phyloP scores from a whole-genome alignment of 1,140 invertebrate genomes.

The Diabrotica undecimpunctata region DNA sequence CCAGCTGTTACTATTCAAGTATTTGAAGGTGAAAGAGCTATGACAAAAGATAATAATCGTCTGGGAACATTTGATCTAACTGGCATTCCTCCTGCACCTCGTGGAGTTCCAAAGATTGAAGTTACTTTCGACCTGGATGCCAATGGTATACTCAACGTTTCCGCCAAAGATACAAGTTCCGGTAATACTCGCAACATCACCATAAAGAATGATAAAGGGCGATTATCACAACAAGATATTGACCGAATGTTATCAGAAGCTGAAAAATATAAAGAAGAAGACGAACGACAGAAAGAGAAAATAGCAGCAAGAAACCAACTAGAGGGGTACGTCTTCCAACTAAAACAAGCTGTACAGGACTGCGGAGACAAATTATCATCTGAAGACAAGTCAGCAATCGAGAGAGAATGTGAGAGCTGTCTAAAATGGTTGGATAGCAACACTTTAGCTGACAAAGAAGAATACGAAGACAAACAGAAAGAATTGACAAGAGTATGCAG shows the following conservation, averaged over 20 bases:
- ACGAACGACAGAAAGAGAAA: slow-evolving; percentile 64
- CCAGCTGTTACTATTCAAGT: slow-evolving; percentile 67
- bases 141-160: slow-evolving; percentile 68
- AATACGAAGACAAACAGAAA: slow-evolving; percentile 35
- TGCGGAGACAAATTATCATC: slow-evolving; percentile 49
- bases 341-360: slow-evolving; percentile 57
- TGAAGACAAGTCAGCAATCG: slow-evolving; percentile 43
- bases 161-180: slow-evolving; percentile 54
- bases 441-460: slow-evolving; percentile 47
- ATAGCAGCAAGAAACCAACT: slow-evolving; percentile 59
- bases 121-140: slow-evolving; percentile 69
- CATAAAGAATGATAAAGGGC: slow-evolving; percentile 81
- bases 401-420: slow-evolving; percentile 49
- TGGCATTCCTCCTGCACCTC: slow-evolving; percentile 55
- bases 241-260: slow-evolving; percentile 74
- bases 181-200: slow-evolving; percentile 63
- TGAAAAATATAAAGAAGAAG: slow-evolving; percentile 61
- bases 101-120: slow-evolving; percentile 65
- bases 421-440: slow-evolving; percentile 57
- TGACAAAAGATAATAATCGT: slow-evolving; percentile 75
- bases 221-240: slow-evolving; percentile 76
- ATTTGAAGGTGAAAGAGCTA: slow-evolving; percentile 73
- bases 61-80: slow-evolving; percentile 74
- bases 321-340: slow-evolving; percentile 70
- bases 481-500: slow-evolving; percentile 48